Base-by-base conservation (phyloP, 2,113 vertebrate species). In the Alouatta palliata region DNA sequence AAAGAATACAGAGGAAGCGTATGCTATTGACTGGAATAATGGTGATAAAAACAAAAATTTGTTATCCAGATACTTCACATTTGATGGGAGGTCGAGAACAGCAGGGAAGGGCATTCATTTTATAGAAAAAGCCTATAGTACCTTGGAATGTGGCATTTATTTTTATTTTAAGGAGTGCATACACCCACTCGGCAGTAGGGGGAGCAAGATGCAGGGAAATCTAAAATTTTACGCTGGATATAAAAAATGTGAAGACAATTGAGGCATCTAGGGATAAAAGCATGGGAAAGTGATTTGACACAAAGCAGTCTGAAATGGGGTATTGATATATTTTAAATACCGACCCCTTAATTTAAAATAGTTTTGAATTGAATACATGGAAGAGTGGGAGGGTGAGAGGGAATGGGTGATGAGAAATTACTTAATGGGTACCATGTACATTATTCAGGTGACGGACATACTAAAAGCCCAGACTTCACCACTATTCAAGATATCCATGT, bases 161-260 rank as follows among this genome's bases (percentile, higher is more conserved):
- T 87, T 95, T 87, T 43, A 43, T 5, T 43, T 79, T 61, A 49
- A 75, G 47, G 8, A 66, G 82, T 21, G 37, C 11, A 54, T 85
- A 47, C 75, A 87, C 12, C 68, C 77, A 25, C 40, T 89, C 3
- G 84, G 70, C 98, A 89, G 92, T 84, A 98, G 97, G 79, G 97
- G 98, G 96, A 66, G 97, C 80, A 73, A 97, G 92, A 96, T 52
- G 49, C 79, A 91, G 96, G 37, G 90, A 97, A 97, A 98, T 97
- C 87, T 82, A n/a, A 91, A 75, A 70, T 68, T 94, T 91, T 87
- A 82, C 4, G 14, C 16, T 13, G 45, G 75, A 61, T 11, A 40
- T 25, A 64, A 89, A 89, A 76, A 56, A 47, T 2, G 7, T 21
- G 71, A 85, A 43, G 77, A 8, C 79, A 23, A 58, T 43, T 71